These are phyloP conservation scores for Lepus europaeus DNA, from an alignment of 2,113 vertebrate genomes.

Conservation along the genomic window DNA sequence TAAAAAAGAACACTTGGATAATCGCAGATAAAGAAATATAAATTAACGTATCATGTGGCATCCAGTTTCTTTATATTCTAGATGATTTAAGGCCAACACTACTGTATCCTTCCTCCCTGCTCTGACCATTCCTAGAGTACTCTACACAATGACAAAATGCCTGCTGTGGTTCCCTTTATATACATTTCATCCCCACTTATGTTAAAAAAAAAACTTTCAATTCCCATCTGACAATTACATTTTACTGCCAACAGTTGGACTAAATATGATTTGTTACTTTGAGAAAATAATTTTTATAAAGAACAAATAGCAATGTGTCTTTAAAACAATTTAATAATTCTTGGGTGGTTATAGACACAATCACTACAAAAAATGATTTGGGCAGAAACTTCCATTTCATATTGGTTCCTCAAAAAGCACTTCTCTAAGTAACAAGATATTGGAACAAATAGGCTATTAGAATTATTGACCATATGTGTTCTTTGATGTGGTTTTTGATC, in stretches of 20 bases:
- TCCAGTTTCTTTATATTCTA: constrained; percentile 11
- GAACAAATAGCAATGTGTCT: not conserved
- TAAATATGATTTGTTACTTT: not conserved
- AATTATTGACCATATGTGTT: not conserved
- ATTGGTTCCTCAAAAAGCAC: not conserved
- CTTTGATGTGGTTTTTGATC: not conserved
- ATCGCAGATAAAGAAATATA: not conserved
- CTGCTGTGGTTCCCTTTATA: not conserved
- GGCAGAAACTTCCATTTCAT: not conserved
- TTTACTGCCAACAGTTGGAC: not conserved
- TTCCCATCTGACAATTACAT: not conserved
- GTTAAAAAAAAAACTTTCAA: not conserved
- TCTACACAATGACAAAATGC: not conserved
- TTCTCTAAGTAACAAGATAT: constrained; percentile 1
- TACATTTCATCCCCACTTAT: not conserved
- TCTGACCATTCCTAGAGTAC: not conserved
- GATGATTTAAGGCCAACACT: not conserved
- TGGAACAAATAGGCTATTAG: not conserved
- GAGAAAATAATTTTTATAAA: not conserved
- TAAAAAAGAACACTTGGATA: too few relatives aligned
- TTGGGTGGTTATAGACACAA: not conserved
- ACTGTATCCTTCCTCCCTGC: not conserved
- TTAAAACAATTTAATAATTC: constrained; percentile 12
- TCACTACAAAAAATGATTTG: not conserved
- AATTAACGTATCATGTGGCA: not conserved